phyloP scores from a whole-genome alignment of 2,113 vertebrate genomes.

The Dermatemys mawii region DNA sequence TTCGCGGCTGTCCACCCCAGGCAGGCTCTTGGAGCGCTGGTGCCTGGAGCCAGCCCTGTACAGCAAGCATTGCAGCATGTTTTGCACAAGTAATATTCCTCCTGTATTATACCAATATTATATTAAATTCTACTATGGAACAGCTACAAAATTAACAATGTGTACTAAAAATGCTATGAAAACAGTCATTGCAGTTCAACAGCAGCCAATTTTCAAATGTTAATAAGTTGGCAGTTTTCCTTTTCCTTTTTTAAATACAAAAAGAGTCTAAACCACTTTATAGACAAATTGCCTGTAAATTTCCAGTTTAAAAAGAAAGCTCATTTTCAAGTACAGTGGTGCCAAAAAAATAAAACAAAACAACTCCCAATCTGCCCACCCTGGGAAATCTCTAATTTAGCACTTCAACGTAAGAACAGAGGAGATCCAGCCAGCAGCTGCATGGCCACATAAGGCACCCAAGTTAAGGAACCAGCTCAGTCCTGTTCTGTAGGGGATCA shows the following conservation, averaged over 20 bases:
- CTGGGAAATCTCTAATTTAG: conserved; percentile 26
- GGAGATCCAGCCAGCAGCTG: background rate
- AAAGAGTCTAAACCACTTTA: conserved; percentile 32
- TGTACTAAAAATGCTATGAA: background rate
- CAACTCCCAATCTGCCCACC: background rate
- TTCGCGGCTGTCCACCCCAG: too few relatives aligned
- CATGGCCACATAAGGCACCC: background rate
- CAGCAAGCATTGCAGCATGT: background rate
- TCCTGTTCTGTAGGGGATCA: background rate
- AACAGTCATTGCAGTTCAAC: background rate
- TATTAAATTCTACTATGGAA: background rate
- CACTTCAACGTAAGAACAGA: background rate
- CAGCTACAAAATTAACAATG: background rate
- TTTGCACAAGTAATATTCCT: background rate
- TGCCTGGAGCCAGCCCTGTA: too few relatives aligned
- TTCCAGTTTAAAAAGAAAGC: background rate
- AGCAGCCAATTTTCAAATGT: conserved; percentile 47
- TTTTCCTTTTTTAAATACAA: conserved; percentile 45
- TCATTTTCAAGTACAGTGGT: conserved; percentile 10
- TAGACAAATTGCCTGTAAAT: conserved; percentile 36
- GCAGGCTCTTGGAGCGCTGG: too few relatives aligned
- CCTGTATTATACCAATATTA: background rate
- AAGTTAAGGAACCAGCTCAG: background rate
- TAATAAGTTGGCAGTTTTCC: conserved; percentile 27
- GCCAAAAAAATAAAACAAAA: conserved; percentile 30